Evolutionary conservation across 2,113 vertebrate species (phyloP).

Genomic region (Notothenia coriiceps): DNA sequence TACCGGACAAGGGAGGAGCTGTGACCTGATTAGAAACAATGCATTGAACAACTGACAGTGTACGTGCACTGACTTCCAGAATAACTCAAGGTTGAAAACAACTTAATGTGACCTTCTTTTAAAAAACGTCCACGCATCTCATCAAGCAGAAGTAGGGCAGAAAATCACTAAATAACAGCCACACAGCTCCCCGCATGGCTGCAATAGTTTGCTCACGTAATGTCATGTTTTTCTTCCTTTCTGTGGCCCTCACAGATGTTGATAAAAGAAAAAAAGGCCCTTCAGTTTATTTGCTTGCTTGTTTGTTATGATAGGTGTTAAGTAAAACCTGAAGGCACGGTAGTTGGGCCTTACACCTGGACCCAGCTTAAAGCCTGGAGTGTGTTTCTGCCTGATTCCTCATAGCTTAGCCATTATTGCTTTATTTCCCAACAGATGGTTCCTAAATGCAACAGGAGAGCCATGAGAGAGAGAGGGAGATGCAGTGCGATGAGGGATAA

Average conservation of each 20-base stretch:
- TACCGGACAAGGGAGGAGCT: slow-evolving; percentile 28
- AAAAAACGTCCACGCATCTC: slow-evolving; percentile 44
- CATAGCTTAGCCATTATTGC: slow-evolving; percentile 42
- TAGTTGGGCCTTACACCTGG: slow-evolving; percentile 71
- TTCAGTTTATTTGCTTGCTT: slow-evolving; percentile 50
- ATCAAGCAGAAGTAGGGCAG: slow-evolving; percentile 54
- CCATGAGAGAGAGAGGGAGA: neutral
- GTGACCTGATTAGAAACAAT: slow-evolving; percentile 57
- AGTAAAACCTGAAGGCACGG: slow-evolving; percentile 45
- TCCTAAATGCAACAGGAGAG: slow-evolving; percentile 55
- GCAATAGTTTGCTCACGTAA: slow-evolving; percentile 40
- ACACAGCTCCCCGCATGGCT: slow-evolving; percentile 6
- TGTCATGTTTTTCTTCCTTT: slow-evolving; percentile 42
- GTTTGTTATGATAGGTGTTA: slow-evolving; percentile 44
- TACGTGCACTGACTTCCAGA: slow-evolving; percentile 37
- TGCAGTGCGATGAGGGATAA: neutral
- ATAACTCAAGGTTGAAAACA: slow-evolving; percentile 41
- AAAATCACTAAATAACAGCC: slow-evolving; percentile 51
- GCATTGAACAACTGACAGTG: slow-evolving; percentile 17
- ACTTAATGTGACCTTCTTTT: slow-evolving; percentile 38
- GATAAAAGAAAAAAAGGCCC: slow-evolving; percentile 2
- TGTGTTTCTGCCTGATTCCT: slow-evolving; percentile 54
- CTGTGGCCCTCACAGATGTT: slow-evolving; percentile 45
- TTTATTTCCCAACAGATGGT: slow-evolving; percentile 69
- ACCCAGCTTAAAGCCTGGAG: slow-evolving; percentile 59